Conservation (phyloP, 2,113 vertebrate species). For the Acanthisitta chloris region DNA sequence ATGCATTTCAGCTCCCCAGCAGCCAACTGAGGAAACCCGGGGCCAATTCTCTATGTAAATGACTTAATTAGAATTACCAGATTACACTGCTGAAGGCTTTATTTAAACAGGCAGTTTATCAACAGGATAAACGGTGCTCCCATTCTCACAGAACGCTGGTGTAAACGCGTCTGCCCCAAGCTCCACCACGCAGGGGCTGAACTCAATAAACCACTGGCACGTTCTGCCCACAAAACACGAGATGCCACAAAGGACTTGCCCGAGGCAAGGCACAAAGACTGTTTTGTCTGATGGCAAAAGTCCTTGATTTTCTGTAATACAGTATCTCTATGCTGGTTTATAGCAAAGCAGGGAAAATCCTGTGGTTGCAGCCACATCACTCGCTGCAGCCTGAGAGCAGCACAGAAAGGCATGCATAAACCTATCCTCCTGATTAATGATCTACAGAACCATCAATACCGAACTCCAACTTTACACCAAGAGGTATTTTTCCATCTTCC, state of each 20-base stretch:
- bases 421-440: constrained; percentile 55
- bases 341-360: background rate
- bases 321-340: background rate
- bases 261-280: background rate
- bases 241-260: background rate
- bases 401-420: background rate
- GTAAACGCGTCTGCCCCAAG: background rate
- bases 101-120: constrained; percentile 70
- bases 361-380: background rate
- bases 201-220: background rate
- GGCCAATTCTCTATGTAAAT: constrained; percentile 72
- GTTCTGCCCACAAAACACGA: background rate
- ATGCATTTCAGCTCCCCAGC: constrained; percentile 70
- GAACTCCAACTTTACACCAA: constrained; percentile 30
- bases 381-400: background rate
- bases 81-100: constrained; percentile 66
- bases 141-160: background rate
- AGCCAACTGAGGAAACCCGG: constrained; percentile 68
- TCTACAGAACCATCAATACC: constrained; percentile 63
- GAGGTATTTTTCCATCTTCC: background rate
- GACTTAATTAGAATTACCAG: constrained; percentile 75
- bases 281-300: background rate
- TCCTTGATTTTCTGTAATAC: background rate
- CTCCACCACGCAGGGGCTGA: background rate
- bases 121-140: constrained; percentile 41